Percentiles rank a stretch among this genome's conserved stretches.
These are phyloP conservation scores for Pachyrhynchus sulphureomaculatus DNA, from an alignment of 1,140 invertebrate genomes.

Conservation along the genomic window DNA sequence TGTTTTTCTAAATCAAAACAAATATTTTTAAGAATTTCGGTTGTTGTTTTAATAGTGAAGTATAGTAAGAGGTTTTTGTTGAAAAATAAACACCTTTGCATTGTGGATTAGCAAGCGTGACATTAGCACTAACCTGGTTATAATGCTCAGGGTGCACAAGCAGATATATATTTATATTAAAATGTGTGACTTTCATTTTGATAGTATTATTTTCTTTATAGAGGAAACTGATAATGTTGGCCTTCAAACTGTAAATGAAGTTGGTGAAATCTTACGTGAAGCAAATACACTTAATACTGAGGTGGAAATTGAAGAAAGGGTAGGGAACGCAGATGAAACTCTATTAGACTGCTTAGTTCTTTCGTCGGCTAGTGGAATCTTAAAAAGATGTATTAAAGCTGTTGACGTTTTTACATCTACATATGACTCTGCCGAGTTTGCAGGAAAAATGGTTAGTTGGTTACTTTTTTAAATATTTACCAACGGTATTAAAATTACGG, in stretches of 20 bases:
- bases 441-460: conserved; percentile 42
- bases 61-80: neutral
- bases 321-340: conserved; percentile 53
- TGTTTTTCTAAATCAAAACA: too few relatives aligned
- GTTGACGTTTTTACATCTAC: conserved; percentile 52
- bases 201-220: conserved; percentile 31
- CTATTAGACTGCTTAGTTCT: conserved; percentile 54
- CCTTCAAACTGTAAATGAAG: conserved; percentile 49
- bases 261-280: conserved; percentile 47
- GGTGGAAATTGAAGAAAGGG: conserved; percentile 48
- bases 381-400: conserved; percentile 52
- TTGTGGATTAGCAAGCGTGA: too few relatives aligned
- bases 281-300: conserved; percentile 48
- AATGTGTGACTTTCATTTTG: too few relatives aligned
- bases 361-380: conserved; percentile 51
- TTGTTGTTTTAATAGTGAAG: too few relatives aligned
- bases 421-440: conserved; percentile 53
- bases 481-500: too few relatives aligned
- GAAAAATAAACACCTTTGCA: neutral
- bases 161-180: too few relatives aligned
- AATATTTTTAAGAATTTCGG: too few relatives aligned
- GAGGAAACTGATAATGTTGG: conserved; percentile 42
- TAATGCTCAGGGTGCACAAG: too few relatives aligned
- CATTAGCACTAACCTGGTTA: too few relatives aligned
- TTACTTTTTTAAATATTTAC: too few relatives aligned